phyloP scores from a whole-genome alignment of 2,797 vertebrate species.

The Strix occidentalis region DNA sequence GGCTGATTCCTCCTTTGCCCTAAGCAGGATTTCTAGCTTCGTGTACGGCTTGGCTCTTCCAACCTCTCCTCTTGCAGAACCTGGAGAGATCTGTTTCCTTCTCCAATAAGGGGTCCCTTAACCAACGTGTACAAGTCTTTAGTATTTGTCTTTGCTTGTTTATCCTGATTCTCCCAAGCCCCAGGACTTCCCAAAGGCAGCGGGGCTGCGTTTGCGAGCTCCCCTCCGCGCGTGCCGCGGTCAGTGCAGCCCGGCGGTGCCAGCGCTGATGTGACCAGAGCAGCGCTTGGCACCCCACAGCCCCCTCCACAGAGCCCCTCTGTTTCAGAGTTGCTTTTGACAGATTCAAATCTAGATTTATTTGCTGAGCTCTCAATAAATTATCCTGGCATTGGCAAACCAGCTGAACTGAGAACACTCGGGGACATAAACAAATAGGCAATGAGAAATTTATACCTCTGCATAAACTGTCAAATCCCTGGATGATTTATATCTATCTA shows the following conservation, averaged over 20 bases:
- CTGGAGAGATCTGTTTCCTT: not conserved
- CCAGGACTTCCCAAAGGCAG: not conserved
- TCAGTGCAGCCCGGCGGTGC: not conserved
- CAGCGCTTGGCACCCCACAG: not conserved
- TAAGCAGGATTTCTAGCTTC: not conserved
- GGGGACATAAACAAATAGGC: constrained; percentile 9
- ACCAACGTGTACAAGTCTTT: not conserved
- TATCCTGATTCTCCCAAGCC: not conserved
- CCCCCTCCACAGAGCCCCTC: not conserved
- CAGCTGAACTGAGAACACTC: not conserved
- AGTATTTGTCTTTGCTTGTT: not conserved
- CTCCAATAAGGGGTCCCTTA: not conserved
- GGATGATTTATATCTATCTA: not conserved
- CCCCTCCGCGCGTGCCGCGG: not conserved
- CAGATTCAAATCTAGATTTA: constrained; percentile 8
- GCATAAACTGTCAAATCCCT: not conserved
- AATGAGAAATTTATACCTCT: not conserved
- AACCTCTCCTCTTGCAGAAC: not conserved
- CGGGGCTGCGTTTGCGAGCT: not conserved
- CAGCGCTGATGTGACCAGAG: not conserved
- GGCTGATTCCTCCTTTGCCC: not conserved
- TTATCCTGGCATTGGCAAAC: not conserved
- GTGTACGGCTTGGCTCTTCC: not conserved
- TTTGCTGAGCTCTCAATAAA: constrained; percentile 15
- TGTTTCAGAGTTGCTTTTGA: not conserved